phyloP scores from a whole-genome alignment of 2,888 invertebrate species.

The Eubasilissa splendida region DNA sequence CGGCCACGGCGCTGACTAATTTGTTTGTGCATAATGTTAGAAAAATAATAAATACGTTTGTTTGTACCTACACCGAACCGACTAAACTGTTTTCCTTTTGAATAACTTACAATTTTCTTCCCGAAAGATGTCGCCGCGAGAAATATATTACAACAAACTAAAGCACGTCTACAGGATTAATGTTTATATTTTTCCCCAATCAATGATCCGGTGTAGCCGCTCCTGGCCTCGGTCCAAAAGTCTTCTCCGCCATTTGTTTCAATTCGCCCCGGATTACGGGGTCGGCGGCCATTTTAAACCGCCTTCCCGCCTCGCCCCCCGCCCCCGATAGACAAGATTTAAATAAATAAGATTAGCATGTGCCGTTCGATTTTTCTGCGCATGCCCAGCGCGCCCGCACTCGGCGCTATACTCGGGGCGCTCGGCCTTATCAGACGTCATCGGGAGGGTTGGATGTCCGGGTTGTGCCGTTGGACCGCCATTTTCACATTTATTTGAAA shows the following conservation, averaged over 20 bases:
- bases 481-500: too few relatives aligned
- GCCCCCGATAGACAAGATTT: slow-evolving; percentile 46
- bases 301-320: slow-evolving; percentile 23
- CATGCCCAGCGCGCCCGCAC: slow-evolving; percentile 45
- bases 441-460: not conserved
- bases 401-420: slow-evolving; percentile 10
- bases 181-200: slow-evolving; percentile 35
- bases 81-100: too few relatives aligned
- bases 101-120: too few relatives aligned
- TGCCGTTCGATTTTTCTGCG: slow-evolving; percentile 56
- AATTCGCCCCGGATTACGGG: slow-evolving; percentile 57
- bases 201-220: slow-evolving; percentile 8
- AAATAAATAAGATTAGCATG: slow-evolving; percentile 53
- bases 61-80: too few relatives aligned
- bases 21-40: too few relatives aligned
- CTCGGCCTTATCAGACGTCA: slow-evolving; percentile 3
- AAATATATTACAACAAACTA: too few relatives aligned
- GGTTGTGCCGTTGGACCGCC: too few relatives aligned
- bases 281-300: slow-evolving; percentile 33
- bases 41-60: too few relatives aligned
- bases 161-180: slow-evolving; percentile 8
- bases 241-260: slow-evolving; percentile 54
- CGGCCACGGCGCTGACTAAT: too few relatives aligned
- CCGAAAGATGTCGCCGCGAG: too few relatives aligned
- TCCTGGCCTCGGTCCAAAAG: slow-evolving; percentile 34